Base-by-base conservation (phyloP, 1,140 invertebrate species). In the Atta texana region DNA sequence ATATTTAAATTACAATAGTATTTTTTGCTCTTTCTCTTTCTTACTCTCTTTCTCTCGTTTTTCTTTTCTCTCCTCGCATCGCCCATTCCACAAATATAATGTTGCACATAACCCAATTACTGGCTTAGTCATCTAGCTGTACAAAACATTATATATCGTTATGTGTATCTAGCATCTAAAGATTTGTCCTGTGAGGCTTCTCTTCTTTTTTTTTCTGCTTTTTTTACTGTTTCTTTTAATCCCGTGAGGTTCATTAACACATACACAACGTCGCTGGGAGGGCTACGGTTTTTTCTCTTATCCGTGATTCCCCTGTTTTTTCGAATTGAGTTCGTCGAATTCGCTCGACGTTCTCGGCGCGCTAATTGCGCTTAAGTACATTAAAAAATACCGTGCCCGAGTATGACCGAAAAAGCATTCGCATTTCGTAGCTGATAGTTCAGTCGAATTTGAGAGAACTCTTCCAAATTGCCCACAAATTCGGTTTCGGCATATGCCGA, bases 71-170 rank as follows among this genome's bases (percentile, higher is more conserved):
- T 69, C 28, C 39, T 64, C 12, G 49, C 31, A 28, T 86, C 51
- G 57, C 84, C 39, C 90, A 90, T 31, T 21, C 53, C 68, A 55
- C 80, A 92, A 92, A 94, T 94, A 94, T 94, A 94, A 94, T 94
- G 94, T 95, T 95, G 94, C 94, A 95, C 94, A 91, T 94, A 94
- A 94, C 94, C 94, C 94, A 95, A 39, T 94, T 72, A 94, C 94
- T 95, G 94, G 94, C 94, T 95, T 95, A 95, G 91, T 94, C 89
- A 93, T 92, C 94, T 94, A 94, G 92, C 94, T 94, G 94, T 95
- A 94, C 94, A 95, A 94, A 94, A 95, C 94, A 94, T 94, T 94
- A 94, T 95, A 93, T 94, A 93, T 92, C 91, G 91, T 92, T 94
- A 94, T 92, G 68, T 82, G 24, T 80, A 53, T 91, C 93, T 94